Conservation (phyloP, 2,888 invertebrate genomes). For the Caenorhabditis panamensis region DNA sequence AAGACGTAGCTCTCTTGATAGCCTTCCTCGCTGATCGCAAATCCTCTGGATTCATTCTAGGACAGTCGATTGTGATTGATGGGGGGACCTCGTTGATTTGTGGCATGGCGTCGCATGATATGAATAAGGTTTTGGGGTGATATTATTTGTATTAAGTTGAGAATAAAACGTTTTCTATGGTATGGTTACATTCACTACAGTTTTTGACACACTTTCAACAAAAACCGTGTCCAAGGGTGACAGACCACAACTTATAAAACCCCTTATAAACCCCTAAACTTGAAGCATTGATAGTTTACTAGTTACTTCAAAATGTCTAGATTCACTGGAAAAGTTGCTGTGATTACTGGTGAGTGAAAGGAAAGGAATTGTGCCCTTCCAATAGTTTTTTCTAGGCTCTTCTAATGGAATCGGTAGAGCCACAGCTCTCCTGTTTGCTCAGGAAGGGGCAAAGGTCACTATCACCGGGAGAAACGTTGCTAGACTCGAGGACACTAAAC, state of each 20-base stretch:
- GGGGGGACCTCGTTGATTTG: conserved; percentile 41
- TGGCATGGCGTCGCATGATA: conserved; percentile 28
- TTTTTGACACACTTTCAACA: neutral
- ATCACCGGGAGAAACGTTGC: conserved; percentile 33
- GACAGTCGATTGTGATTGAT: conserved; percentile 49
- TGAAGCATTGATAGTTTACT: too few relatives aligned
- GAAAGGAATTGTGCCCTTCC: neutral
- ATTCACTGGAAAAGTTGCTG: conserved; percentile 18
- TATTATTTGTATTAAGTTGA: too few relatives aligned
- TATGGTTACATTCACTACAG: too few relatives aligned
- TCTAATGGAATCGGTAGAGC: conserved; percentile 45
- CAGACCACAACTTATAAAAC: too few relatives aligned
- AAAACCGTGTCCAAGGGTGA: neutral
- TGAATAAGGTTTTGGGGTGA: conserved; percentile 17
- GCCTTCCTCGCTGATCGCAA: conserved; percentile 44
- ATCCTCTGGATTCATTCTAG: conserved; percentile 51
- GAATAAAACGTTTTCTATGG: too few relatives aligned
- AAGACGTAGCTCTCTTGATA: conserved; percentile 23
- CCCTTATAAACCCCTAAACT: too few relatives aligned
- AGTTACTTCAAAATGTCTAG: conserved; percentile 18
- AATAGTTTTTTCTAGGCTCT: conserved; percentile 22
- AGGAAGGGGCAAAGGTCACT: conserved; percentile 47
- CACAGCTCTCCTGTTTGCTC: conserved; percentile 28
- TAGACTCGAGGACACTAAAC: conserved; percentile 25
- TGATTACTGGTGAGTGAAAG: conserved; percentile 32